Evolutionary conservation across 1,140 invertebrate species (phyloP).

Genomic region (Drosophila serrata): DNA sequence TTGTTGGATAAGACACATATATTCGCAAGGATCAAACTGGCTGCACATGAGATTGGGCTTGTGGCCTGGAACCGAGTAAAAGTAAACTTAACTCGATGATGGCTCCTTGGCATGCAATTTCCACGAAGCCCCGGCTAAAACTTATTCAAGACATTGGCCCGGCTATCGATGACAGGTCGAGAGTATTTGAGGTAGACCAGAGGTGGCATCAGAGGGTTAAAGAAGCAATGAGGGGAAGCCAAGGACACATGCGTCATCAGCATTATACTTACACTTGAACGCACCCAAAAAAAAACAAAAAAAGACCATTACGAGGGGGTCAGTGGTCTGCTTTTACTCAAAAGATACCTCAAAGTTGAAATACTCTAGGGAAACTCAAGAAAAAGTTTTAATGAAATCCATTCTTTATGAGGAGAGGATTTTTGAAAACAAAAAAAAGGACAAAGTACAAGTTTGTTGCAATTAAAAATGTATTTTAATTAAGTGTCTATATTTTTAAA

Average conservation of each 20-base stretch:
- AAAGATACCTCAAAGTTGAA: constrained; percentile 2
- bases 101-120: constrained; percentile 63
- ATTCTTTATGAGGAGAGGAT: not conserved
- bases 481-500: too few relatives aligned
- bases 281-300: constrained; percentile 48
- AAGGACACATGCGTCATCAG: constrained; percentile 55
- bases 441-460: not conserved
- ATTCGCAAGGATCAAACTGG: constrained; percentile 44
- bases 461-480: not conserved
- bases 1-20: constrained; percentile 51
- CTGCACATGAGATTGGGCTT: constrained; percentile 50
- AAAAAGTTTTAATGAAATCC: not conserved
- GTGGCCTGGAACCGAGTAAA: constrained; percentile 40
- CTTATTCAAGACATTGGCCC: constrained; percentile 54
- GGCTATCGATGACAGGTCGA: constrained; percentile 51
- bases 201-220: constrained; percentile 8
- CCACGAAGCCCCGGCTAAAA: constrained; percentile 44
- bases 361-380: constrained; percentile 27
- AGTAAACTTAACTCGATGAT: constrained; percentile 62
- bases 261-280: constrained; percentile 65
- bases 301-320: constrained; percentile 27
- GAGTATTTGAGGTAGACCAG: constrained; percentile 9
- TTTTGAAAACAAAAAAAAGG: not conserved
- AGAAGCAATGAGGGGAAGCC: constrained; percentile 6
- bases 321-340: not conserved